A percentile compares a stretch with the other conserved stretches of the same genome.
Conservation (phyloP, 1,140 invertebrate species). For the Leptinotarsa texana region DNA sequence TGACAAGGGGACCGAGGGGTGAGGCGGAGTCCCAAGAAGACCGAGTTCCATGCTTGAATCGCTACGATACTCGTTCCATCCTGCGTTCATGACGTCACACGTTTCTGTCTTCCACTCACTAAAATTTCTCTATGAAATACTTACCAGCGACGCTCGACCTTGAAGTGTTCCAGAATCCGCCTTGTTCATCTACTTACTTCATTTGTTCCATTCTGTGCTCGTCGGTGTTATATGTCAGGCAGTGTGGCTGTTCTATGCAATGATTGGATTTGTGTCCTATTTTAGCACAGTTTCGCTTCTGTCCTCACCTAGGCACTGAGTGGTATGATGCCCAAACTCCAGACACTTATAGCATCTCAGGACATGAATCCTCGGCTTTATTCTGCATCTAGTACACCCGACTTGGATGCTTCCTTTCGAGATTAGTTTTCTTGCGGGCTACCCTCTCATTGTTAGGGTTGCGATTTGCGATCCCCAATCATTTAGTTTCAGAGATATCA, state of each 20-base stretch:
- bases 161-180: too few species aligned
- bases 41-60: too few species aligned
- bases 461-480: background rate
- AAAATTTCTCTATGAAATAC: too few species aligned
- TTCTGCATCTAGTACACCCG: background rate
- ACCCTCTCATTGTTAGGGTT: background rate
- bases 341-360: background rate
- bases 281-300: background rate
- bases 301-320: background rate
- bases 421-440: background rate
- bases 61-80: too few species aligned
- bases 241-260: background rate
- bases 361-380: background rate
- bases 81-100: too few species aligned
- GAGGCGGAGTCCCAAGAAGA: too few species aligned
- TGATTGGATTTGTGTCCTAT: background rate
- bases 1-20: too few species aligned
- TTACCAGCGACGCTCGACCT: too few species aligned
- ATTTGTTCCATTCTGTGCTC: constrained; percentile 1
- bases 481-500: background rate
- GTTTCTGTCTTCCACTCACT: too few species aligned
- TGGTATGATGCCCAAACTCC: background rate
- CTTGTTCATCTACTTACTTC: background rate
- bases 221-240: background rate
- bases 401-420: constrained; percentile 11